phyloP scores from a whole-genome alignment of 2,888 invertebrate species.

The Oxytorus armatus region DNA sequence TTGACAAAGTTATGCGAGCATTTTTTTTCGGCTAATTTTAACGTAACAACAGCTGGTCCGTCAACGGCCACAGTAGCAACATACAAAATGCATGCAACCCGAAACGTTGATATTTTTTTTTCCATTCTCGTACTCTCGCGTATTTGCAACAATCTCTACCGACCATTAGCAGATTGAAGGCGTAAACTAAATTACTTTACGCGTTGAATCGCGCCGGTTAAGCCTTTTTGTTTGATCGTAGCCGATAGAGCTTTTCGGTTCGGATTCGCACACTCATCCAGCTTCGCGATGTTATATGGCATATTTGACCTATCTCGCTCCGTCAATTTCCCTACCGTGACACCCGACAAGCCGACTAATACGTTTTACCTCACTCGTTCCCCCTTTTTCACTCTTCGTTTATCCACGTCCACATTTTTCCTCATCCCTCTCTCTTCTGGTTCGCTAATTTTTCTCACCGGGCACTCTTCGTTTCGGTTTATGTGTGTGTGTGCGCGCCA shows the following conservation, averaged over 20 bases:
- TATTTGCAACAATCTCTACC: not conserved
- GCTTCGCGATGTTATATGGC: slow-evolving; percentile 19
- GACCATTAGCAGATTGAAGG: too few relatives aligned
- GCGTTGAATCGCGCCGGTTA: too few relatives aligned
- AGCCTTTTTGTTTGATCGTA: too few relatives aligned
- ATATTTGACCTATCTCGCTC: slow-evolving; percentile 24
- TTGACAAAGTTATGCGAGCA: slow-evolving; percentile 67
- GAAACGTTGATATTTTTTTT: slow-evolving; percentile 10
- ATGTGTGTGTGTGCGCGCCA: too few relatives aligned
- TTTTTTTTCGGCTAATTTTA: slow-evolving; percentile 58
- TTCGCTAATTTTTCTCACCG: slow-evolving; percentile 35
- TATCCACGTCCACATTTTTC: not conserved
- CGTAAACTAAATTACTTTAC: too few relatives aligned
- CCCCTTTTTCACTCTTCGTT: slow-evolving; percentile 6
- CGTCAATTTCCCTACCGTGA: slow-evolving; percentile 20
- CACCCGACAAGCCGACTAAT: slow-evolving; percentile 57
- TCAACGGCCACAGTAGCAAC: slow-evolving; percentile 49
- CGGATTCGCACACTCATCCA: too few relatives aligned
- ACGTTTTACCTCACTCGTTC: slow-evolving; percentile 45
- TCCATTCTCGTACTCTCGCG: slow-evolving; percentile 23
- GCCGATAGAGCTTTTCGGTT: too few relatives aligned
- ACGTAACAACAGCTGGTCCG: slow-evolving; percentile 71
- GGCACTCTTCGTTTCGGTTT: slow-evolving; percentile 15
- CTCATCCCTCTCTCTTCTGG: not conserved
- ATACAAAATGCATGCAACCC: not conserved